These are phyloP conservation scores for Drosophila greeni DNA, from an alignment of 2,888 invertebrate species.

Conservation along the genomic window DNA sequence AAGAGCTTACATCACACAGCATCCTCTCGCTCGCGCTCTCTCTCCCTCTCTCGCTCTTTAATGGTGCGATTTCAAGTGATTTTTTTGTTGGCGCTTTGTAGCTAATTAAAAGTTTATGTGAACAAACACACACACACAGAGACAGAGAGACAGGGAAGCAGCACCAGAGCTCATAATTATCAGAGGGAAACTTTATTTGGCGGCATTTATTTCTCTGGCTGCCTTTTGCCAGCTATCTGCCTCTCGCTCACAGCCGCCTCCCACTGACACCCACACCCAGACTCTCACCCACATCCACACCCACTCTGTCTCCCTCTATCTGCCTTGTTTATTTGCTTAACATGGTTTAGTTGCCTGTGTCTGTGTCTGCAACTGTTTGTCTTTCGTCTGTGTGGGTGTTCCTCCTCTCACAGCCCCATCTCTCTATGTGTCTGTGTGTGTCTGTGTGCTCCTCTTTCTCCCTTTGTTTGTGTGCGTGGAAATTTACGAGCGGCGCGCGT, in stretches of 20 bases:
- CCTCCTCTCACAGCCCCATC: constrained; percentile 2
- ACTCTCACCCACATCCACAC: background rate
- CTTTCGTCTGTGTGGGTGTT: constrained; percentile 31
- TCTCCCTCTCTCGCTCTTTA: constrained; percentile 9
- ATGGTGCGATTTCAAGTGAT: constrained; percentile 45
- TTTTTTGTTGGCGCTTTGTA: constrained; percentile 68
- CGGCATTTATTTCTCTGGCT: constrained; percentile 73
- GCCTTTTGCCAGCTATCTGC: constrained; percentile 44
- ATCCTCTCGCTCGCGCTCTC: constrained; percentile 7
- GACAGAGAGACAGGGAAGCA: background rate
- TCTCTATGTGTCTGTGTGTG: constrained; percentile 15
- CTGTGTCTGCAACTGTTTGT: constrained; percentile 16
- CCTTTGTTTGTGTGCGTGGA: constrained; percentile 43
- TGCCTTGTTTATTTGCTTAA: constrained; percentile 67
- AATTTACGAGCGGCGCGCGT: constrained; percentile 73
- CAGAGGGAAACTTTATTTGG: constrained; percentile 64
- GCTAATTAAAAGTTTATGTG: constrained; percentile 72
- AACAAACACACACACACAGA: constrained; percentile 26
- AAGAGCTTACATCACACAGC: constrained; percentile 56
- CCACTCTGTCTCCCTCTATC: constrained; percentile 10
- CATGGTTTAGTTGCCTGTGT: constrained; percentile 66
- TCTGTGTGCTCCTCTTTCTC: constrained; percentile 19
- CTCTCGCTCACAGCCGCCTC: constrained; percentile 9
- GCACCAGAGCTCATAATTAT: constrained; percentile 57
- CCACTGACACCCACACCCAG: background rate